These are phyloP conservation scores for Triplophysa bombifrons DNA, from an alignment of 2,797 vertebrate genomes.

Conservation along the genomic window DNA sequence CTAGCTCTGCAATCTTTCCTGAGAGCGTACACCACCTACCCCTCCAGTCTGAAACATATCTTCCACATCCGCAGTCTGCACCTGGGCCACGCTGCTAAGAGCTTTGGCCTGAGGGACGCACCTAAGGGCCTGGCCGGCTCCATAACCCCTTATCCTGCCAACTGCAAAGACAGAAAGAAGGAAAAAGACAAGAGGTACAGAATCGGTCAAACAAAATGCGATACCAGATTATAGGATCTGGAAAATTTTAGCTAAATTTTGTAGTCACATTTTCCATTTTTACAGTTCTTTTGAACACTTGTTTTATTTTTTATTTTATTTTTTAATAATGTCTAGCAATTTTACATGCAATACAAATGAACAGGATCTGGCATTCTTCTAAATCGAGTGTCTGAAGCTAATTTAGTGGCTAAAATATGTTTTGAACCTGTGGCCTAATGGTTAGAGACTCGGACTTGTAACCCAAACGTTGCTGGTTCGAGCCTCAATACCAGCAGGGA, in stretches of 20 bases:
- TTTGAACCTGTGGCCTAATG: too few relatives aligned
- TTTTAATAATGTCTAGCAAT: too few relatives aligned
- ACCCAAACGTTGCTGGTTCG: too few relatives aligned
- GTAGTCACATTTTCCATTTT: background rate
- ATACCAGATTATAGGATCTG: background rate
- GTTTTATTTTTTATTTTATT: too few relatives aligned
- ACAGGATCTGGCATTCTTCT: too few relatives aligned
- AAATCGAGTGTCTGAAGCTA: too few relatives aligned
- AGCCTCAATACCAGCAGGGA: too few relatives aligned
- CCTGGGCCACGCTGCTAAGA: conserved; percentile 92
- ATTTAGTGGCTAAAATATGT: too few relatives aligned
- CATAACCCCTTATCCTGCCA: conserved; percentile 14
- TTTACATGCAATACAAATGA: too few relatives aligned
- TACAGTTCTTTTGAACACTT: background rate
- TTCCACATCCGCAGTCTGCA: conserved; percentile 87
- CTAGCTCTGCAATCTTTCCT: conserved; percentile 93
- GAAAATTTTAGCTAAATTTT: background rate
- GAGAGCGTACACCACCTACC: conserved; percentile 89
- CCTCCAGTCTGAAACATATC: conserved; percentile 85
- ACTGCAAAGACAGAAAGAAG: conserved; percentile 45
- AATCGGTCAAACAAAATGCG: background rate
- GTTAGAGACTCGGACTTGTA: too few relatives aligned
- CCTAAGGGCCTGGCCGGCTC: conserved; percentile 78
- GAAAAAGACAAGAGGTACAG: conserved; percentile 56
- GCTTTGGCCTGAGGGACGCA: conserved; percentile 92